These are phyloP conservation scores for Trididemnum nubilum DNA, from an alignment of 23 tunicate genomes.

Conservation along the genomic window DNA sequence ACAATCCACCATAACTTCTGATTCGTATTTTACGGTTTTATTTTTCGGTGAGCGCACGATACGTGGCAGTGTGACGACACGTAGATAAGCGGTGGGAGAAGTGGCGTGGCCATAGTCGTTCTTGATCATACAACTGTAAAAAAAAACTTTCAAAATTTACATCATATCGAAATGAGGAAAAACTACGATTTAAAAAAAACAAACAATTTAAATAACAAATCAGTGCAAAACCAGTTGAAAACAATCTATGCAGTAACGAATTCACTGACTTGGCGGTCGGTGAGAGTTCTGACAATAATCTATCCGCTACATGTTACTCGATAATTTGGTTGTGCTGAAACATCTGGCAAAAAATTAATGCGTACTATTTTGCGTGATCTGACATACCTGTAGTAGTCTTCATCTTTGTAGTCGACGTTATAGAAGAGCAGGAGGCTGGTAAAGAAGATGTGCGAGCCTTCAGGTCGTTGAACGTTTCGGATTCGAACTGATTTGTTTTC, in stretches of 20 bases:
- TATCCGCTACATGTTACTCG: too few relatives aligned
- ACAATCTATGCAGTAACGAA: too few relatives aligned
- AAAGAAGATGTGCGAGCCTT: conserved; percentile 73
- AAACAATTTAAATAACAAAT: too few relatives aligned
- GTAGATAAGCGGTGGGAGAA: conserved; percentile 62
- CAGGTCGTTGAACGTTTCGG: conserved; percentile 37
- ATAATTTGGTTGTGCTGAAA: too few relatives aligned
- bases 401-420: conserved; percentile 44
- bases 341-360: too few relatives aligned
- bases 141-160: not conserved
- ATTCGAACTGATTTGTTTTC: conserved; percentile 41
- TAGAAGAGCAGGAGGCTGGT: conserved; percentile 71
- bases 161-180: not conserved
- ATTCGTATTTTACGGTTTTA: conserved; percentile 56
- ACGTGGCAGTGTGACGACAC: conserved; percentile 51
- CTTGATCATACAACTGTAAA: conserved; percentile 65
- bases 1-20: conserved; percentile 58
- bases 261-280: too few relatives aligned
- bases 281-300: too few relatives aligned
- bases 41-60: conserved; percentile 49
- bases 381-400: conserved; percentile 51
- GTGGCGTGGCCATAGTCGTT: conserved; percentile 75
- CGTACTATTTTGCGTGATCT: too few relatives aligned
- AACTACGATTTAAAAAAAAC: too few relatives aligned
- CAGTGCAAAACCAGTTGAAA: too few relatives aligned